These are phyloP conservation scores for Cathartes aura DNA, from an alignment of 2,113 vertebrate species.

Conservation along the genomic window DNA sequence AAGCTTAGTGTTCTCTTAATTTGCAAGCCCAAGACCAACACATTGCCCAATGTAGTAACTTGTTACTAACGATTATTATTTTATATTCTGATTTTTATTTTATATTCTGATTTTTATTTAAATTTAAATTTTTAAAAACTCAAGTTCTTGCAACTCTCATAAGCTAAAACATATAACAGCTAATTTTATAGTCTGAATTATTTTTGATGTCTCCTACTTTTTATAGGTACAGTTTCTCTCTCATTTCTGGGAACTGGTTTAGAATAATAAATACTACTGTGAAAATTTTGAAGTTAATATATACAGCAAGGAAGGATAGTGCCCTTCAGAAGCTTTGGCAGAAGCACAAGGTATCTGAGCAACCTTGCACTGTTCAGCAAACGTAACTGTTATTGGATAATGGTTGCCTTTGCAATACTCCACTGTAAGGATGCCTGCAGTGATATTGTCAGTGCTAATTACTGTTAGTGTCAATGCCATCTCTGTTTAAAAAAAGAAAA, in stretches of 20 bases:
- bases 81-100: not conserved
- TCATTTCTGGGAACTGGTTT: not conserved
- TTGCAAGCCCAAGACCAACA: not conserved
- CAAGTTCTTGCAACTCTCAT: not conserved
- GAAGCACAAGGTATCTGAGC: not conserved
- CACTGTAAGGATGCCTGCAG: constrained; percentile 18
- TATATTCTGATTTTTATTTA: not conserved
- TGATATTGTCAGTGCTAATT: constrained; percentile 39
- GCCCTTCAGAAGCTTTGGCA: not conserved
- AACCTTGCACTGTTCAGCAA: not conserved
- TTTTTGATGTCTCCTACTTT: not conserved
- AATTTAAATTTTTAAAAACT: not conserved
- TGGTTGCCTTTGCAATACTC: not conserved
- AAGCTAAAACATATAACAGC: not conserved
- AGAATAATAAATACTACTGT: not conserved
- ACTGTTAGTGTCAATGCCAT: not conserved
- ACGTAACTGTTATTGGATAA: not conserved
- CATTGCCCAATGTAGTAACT: not conserved
- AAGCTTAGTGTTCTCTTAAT: not conserved
- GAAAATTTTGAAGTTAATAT: not conserved
- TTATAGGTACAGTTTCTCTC: not conserved
- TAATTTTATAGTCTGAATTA: not conserved
- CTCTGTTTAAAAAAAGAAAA: not conserved
- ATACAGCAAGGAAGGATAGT: not conserved
- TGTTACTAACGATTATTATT: not conserved